These are phyloP conservation scores for Eolophus roseicapilla DNA, from an alignment of 2,113 vertebrate species.

Conservation along the genomic window DNA sequence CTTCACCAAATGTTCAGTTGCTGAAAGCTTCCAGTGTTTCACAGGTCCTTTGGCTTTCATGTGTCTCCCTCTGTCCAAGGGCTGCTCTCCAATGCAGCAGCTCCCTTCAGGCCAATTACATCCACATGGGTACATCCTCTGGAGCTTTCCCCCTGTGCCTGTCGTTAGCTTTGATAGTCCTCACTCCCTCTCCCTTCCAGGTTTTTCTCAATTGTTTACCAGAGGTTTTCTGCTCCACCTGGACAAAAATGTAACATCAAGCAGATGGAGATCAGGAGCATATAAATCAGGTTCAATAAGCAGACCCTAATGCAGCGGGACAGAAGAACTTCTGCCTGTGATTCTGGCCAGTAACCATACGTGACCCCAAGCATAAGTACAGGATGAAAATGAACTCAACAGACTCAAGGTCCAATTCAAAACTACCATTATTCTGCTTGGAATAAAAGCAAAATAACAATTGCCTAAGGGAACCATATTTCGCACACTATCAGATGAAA, in stretches of 20 bases:
- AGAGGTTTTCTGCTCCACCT: neutral
- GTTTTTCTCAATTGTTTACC: neutral
- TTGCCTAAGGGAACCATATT: neutral
- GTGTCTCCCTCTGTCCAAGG: neutral
- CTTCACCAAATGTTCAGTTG: neutral
- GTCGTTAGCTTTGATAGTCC: neutral
- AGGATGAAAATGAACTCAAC: neutral
- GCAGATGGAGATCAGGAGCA: constrained; percentile 23
- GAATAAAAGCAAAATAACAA: neutral
- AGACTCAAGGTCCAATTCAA: neutral
- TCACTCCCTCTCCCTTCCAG: neutral
- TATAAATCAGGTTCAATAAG: neutral
- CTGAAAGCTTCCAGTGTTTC: neutral
- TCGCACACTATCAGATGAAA: neutral
- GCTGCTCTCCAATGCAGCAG: neutral
- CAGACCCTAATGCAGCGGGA: neutral
- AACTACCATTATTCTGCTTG: neutral
- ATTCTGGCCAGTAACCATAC: neutral
- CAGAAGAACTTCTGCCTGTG: neutral
- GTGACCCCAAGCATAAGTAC: neutral
- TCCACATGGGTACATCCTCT: neutral
- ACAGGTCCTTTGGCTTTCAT: neutral
- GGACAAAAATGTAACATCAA: neutral
- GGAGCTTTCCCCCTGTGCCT: neutral
- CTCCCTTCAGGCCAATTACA: neutral